Evolutionary conservation across 2,113 vertebrate genomes (phyloP), one percentile per base, ranked within the genome.

Genomic region (Polypterus senegalus): DNA sequence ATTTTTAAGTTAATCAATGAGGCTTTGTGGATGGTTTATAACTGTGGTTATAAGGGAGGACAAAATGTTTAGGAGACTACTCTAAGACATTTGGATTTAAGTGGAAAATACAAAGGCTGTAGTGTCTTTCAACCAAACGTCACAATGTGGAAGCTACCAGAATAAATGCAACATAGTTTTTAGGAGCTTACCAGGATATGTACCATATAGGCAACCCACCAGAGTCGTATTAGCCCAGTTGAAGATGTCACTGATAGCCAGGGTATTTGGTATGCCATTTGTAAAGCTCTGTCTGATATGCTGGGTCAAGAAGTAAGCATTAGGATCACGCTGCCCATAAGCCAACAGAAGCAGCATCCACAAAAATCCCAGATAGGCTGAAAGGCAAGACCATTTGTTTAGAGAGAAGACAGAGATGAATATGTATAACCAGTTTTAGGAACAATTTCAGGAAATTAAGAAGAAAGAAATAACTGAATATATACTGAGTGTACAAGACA

Each of bases 311-410:
- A 90, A 90, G 71, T 87, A 97, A 62, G 90, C 87, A 1, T 86
- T 93, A 49, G 91, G 91, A 63, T 97, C 92, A 71, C 92, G 86
- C 69, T 97, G 93, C 46, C 92, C 89, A 0, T 98, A 97, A 46
- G 92, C 91, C 64, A 93, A 89, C 65, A 97, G 69, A 56, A 97
- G 82, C 61, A 96, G 73, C 91, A 94, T 89, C 93, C 93, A 98
- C 75, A 97, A 80, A 76, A 94, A 97, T 5, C 91, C 93, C 47
- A 89, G 45, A 56, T 95, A 92, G 1, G 79, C 95, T 98, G 79
- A 52, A 79, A 74, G 55, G 66, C 27, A 27, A 27, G 27, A 27
- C 2, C 27, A 27, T 27, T 27, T 27, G n/a, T 62, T n/a, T 67
- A 61, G 51, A 7, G 5, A 63, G 47, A 65, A 49, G 48, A 49